phyloP scores from a whole-genome alignment of 2,113 vertebrate species.

The Cricetomys ansorgei region DNA sequence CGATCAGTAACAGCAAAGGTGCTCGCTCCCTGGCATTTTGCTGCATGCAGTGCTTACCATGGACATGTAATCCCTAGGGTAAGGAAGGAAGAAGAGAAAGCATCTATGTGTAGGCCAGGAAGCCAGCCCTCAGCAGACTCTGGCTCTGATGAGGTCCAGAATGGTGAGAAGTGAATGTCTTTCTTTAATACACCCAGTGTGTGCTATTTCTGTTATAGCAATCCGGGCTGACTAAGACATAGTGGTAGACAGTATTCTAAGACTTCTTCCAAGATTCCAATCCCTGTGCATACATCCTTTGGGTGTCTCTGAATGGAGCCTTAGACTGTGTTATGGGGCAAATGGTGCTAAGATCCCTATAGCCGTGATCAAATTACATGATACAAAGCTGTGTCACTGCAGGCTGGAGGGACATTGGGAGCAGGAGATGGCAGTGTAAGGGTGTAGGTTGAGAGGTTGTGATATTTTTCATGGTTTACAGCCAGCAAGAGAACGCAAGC shows the following conservation, averaged over 20 bases:
- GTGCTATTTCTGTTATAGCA: background rate
- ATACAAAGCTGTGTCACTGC: background rate
- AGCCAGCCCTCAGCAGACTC: background rate
- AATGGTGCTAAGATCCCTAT: background rate
- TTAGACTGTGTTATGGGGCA: background rate
- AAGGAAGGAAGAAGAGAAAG: background rate
- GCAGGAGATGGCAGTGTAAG: background rate
- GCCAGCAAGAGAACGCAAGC: background rate
- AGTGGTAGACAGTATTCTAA: background rate
- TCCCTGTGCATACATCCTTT: background rate
- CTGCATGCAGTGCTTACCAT: rapidly evolving
- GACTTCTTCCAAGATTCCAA: background rate
- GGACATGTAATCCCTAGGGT: background rate
- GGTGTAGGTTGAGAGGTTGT: background rate
- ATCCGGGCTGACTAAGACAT: background rate
- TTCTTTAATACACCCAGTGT: background rate
- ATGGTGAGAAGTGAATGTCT: background rate
- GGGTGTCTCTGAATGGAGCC: background rate
- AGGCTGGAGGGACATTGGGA: background rate
- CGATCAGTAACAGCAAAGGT: background rate
- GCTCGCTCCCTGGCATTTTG: background rate
- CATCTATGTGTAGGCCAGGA: background rate
- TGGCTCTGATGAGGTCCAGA: no score
- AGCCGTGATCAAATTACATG: background rate
- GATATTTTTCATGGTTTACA: background rate